Percentiles rank a stretch among this genome's conserved stretches.
Conservation (phyloP, 2,888 invertebrate genomes). For the Luffia ferchaultella region DNA sequence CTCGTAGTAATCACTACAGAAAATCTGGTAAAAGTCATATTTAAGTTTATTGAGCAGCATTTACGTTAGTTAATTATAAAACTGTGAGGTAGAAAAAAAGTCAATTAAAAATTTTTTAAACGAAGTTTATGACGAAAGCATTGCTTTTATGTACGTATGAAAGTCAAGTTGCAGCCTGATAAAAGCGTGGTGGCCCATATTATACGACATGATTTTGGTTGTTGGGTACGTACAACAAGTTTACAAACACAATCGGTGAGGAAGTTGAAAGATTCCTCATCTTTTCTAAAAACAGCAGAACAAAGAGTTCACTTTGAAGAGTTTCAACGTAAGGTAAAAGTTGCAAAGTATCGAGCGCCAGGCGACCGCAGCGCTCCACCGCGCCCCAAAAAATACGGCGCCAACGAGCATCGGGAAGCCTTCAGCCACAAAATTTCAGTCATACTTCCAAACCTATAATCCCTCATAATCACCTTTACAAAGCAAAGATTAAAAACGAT, state of each 20-base stretch:
- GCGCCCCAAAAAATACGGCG: constrained; percentile 53
- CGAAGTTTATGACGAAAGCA: too few relatives aligned
- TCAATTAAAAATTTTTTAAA: too few relatives aligned
- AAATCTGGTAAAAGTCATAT: too few relatives aligned
- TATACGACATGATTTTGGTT: too few relatives aligned
- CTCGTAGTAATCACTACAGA: too few relatives aligned
- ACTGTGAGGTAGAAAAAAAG: too few relatives aligned
- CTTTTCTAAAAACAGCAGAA: constrained; percentile 37
- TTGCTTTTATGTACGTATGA: too few relatives aligned
- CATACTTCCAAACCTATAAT: constrained; percentile 68
- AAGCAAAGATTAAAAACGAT: constrained; percentile 70
- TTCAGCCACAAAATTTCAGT: constrained; percentile 59
- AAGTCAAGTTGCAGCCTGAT: too few relatives aligned
- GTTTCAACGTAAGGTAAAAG: constrained; percentile 46
- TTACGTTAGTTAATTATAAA: too few relatives aligned
- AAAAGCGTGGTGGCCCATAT: too few relatives aligned
- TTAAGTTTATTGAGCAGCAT: too few relatives aligned
- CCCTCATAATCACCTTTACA: constrained; percentile 69
- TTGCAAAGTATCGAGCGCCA: constrained; percentile 41
- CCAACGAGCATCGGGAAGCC: constrained; percentile 49
- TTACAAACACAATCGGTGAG: constrained; percentile 22
- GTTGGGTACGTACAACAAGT: too few relatives aligned
- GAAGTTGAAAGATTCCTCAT: constrained; percentile 6
- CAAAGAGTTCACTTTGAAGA: constrained; percentile 55
- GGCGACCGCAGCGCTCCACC: constrained; percentile 53